phyloP scores from a whole-genome alignment of 2,797 vertebrate species.

The Percopsis omiscomaycus region DNA sequence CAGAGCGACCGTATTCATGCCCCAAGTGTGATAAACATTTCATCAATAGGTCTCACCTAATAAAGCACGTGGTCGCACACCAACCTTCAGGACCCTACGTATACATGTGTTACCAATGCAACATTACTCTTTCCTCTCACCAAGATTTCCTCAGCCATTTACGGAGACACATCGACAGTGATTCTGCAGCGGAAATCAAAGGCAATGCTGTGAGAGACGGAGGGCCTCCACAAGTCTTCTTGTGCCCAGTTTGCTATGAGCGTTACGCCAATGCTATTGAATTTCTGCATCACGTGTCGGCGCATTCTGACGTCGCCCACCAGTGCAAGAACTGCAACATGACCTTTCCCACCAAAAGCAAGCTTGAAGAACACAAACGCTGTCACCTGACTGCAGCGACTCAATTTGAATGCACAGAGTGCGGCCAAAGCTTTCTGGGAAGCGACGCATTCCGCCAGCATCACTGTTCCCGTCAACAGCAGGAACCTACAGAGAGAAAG shows the following conservation, averaged over 20 bases:
- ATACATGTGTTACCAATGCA: slow-evolving; percentile 74
- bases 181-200: slow-evolving; percentile 16
- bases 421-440: slow-evolving; percentile 67
- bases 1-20: slow-evolving; percentile 73
- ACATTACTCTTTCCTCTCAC: slow-evolving; percentile 63
- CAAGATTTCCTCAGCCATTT: slow-evolving; percentile 70
- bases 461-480: slow-evolving; percentile 53
- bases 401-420: slow-evolving; percentile 74
- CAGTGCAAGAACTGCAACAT: slow-evolving; percentile 67
- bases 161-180: slow-evolving; percentile 56
- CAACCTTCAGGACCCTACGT: slow-evolving; percentile 41
- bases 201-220: slow-evolving; percentile 6
- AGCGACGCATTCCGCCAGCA: slow-evolving; percentile 70
- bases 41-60: slow-evolving; percentile 75
- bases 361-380: slow-evolving; percentile 61
- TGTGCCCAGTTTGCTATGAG: slow-evolving; percentile 74
- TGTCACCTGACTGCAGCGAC: slow-evolving; percentile 57
- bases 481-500: slow-evolving; percentile 12
- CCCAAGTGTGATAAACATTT: slow-evolving; percentile 76
- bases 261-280: slow-evolving; percentile 63
- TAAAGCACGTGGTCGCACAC: slow-evolving; percentile 74
- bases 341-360: slow-evolving; percentile 50
- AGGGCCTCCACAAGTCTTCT: slow-evolving; percentile 40
- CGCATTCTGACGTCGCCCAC: slow-evolving; percentile 55
- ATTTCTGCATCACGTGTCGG: slow-evolving; percentile 70